These are phyloP conservation scores for Crocidura indochinensis DNA, from an alignment of 2,797 vertebrate species.

Conservation along the genomic window DNA sequence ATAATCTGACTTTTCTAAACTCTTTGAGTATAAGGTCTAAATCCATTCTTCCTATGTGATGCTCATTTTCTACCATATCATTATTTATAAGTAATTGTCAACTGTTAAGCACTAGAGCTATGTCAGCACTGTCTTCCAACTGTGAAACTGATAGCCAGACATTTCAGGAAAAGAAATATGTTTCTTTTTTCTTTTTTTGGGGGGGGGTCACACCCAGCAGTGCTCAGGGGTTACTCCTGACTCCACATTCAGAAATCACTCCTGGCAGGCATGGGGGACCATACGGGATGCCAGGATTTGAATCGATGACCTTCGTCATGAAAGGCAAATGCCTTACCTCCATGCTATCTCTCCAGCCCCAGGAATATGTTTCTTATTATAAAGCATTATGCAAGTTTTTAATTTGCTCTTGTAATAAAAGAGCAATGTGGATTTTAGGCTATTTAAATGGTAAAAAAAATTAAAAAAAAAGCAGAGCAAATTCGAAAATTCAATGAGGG, in stretches of 20 bases:
- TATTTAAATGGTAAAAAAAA: slow-evolving; percentile 44
- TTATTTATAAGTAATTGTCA: slow-evolving; percentile 20
- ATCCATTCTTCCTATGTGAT: slow-evolving; percentile 14
- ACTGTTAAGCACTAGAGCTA: neutral
- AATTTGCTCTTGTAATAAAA: slow-evolving; percentile 27
- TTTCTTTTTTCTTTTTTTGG: no score
- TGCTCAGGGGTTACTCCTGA: no score
- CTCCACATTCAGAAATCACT: no score
- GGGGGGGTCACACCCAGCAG: no score
- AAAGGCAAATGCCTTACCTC: no score
- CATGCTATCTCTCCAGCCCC: no score
- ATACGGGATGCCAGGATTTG: no score
- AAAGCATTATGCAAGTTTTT: slow-evolving; percentile 47
- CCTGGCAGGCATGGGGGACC: no score
- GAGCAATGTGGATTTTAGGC: neutral
- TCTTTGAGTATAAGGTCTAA: slow-evolving; percentile 15
- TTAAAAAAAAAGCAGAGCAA: slow-evolving; percentile 58
- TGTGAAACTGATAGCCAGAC: neutral
- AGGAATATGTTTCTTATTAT: slow-evolving; percentile 5
- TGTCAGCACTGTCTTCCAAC: neutral
- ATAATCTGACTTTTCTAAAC: slow-evolving; percentile 58
- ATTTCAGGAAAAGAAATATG: neutral
- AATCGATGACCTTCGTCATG: no score
- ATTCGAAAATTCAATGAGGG: neutral
- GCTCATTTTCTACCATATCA: neutral